Percentiles rank a stretch among this genome's conserved stretches.
phyloP scores from a whole-genome alignment of 2,113 vertebrate species.

The Pipra filicauda region DNA sequence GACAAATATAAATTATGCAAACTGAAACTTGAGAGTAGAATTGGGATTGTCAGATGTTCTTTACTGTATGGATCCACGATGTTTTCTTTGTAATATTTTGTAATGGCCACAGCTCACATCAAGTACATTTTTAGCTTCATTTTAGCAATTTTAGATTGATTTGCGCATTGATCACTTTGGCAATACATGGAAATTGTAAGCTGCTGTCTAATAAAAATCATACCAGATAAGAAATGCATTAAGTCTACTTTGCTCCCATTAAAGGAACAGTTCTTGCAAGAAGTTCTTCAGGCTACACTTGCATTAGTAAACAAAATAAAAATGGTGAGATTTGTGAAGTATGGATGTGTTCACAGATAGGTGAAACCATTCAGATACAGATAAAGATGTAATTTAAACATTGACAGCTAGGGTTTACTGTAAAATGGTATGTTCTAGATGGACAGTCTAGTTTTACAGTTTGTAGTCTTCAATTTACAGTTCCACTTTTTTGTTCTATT shows the following conservation, averaged over 20 bases:
- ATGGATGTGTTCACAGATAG: background rate
- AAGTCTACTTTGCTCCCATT: background rate
- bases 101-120: background rate
- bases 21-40: background rate
- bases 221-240: background rate
- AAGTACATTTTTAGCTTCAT: background rate
- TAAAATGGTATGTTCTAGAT: background rate
- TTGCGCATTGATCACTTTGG: background rate
- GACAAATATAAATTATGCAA: background rate
- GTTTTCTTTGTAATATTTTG: background rate
- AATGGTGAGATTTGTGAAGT: background rate
- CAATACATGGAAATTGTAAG: background rate
- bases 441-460: background rate
- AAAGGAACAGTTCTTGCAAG: background rate
- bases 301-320: background rate
- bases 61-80: background rate
- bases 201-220: background rate
- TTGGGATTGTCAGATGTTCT: background rate
- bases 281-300: background rate
- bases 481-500: background rate
- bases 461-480: background rate
- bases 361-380: background rate
- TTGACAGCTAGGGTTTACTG: background rate
- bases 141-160: background rate
- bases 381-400: background rate